Conservation (phyloP, 2,113 vertebrate genomes). For the Myotis brandtii region DNA sequence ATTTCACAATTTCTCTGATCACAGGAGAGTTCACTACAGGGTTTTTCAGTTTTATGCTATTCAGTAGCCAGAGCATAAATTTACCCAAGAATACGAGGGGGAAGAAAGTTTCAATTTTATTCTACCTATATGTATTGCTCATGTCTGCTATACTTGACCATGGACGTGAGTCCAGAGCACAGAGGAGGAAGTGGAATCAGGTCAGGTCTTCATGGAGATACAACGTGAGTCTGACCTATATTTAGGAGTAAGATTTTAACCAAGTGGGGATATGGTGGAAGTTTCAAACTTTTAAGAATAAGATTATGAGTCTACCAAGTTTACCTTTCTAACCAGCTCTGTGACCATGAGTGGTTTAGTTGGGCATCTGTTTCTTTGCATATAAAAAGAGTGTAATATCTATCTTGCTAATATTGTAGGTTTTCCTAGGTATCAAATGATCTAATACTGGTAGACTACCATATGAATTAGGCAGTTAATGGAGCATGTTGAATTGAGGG, state of each 20-base stretch:
- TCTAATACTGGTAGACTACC: accelerated
- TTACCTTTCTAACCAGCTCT: background rate
- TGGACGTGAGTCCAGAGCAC: accelerated
- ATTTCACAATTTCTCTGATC: background rate
- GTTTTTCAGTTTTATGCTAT: background rate
- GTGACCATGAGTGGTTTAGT: background rate
- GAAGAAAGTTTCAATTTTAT: background rate
- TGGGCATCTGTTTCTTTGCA: background rate
- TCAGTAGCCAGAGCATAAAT: background rate
- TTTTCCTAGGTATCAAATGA: background rate
- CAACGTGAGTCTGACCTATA: background rate
- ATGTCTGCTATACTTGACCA: too few species aligned
- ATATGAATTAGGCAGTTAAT: background rate
- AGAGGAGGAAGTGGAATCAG: background rate
- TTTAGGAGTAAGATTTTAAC: background rate
- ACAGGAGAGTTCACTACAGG: background rate
- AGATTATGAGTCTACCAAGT: background rate
- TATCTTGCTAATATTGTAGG: background rate
- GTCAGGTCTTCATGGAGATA: background rate
- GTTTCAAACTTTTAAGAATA: background rate
- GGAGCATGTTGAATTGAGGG: accelerated
- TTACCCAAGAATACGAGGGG: background rate
- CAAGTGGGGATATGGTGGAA: too few species aligned
- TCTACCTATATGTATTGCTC: background rate
- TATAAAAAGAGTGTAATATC: background rate